Conservation (phyloP, 2,113 vertebrate species). For the Apteryx mantelli region DNA sequence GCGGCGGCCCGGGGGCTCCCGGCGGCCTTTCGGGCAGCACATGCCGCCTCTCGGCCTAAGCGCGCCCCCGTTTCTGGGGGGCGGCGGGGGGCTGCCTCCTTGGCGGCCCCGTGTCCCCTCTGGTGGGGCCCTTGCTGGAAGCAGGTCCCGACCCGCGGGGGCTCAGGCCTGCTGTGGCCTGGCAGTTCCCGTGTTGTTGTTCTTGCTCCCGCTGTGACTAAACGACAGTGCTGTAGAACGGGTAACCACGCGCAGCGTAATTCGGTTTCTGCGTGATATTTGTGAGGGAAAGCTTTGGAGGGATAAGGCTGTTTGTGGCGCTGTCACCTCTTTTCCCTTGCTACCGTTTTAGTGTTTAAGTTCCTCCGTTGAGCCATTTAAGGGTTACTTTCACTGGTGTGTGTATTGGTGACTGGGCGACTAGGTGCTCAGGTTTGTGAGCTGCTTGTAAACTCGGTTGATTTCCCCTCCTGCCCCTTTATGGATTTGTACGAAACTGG, state of each 20-base stretch:
- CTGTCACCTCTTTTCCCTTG: not conserved
- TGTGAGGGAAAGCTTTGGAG: not conserved
- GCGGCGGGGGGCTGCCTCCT: not conserved
- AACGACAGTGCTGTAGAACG: accelerated
- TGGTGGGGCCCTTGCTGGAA: not conserved
- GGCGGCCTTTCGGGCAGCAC: not conserved
- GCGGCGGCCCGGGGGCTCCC: not conserved
- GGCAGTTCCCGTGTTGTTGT: accelerated
- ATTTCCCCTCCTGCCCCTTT: not conserved
- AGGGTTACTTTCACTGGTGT: not conserved
- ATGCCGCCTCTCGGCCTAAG: not conserved
- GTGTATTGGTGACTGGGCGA: not conserved
- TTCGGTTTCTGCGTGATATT: not conserved
- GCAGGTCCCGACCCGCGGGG: not conserved
- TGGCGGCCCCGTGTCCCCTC: not conserved
- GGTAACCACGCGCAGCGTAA: not conserved
- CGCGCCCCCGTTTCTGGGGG: not conserved
- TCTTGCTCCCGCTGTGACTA: not conserved
- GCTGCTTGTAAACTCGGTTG: not conserved
- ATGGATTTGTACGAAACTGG: not conserved
- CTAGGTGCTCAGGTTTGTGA: accelerated
- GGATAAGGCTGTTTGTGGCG: not conserved
- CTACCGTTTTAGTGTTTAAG: not conserved
- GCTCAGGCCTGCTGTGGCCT: not conserved
- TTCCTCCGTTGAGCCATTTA: not conserved